These are phyloP conservation scores for Phyllotis vaccarum DNA, from an alignment of 2,797 vertebrate genomes.

Conservation along the genomic window DNA sequence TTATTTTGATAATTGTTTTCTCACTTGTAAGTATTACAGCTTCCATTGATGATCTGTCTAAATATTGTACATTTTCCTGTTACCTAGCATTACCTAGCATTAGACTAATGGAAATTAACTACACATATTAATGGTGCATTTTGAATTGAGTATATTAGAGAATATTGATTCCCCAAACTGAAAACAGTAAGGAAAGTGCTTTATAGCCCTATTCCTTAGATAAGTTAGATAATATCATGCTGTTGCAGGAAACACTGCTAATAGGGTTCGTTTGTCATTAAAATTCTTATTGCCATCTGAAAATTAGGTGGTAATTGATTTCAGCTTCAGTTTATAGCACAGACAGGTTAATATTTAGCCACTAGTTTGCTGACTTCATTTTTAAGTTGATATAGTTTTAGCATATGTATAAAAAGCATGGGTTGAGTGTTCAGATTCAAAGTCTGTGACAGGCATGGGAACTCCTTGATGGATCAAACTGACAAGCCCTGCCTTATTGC, in stretches of 20 bases:
- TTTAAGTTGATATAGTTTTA: background rate
- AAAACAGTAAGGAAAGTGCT: conserved; percentile 75
- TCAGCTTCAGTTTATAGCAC: background rate
- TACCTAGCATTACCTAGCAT: conserved; percentile 83
- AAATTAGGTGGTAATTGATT: background rate
- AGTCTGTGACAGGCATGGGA: background rate
- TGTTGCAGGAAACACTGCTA: conserved; percentile 61
- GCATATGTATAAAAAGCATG: conserved; percentile 25
- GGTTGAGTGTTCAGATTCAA: background rate
- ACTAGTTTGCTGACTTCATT: background rate
- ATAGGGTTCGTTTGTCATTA: conserved; percentile 47
- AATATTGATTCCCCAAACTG: conserved; percentile 80
- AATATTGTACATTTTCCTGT: conserved; percentile 82
- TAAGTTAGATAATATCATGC: conserved; percentile 45
- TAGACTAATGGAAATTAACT: conserved; percentile 80
- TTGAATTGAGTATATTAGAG: conserved; percentile 68
- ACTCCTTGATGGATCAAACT: background rate
- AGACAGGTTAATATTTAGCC: conserved; percentile 14
- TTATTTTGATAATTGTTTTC: conserved; percentile 83
- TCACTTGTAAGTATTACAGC: conserved; percentile 80
- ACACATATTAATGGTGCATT: conserved; percentile 75
- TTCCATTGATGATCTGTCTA: conserved; percentile 74
- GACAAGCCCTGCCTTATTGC: background rate
- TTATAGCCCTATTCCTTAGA: conserved; percentile 69
- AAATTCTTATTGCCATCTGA: conserved; percentile 57